Conservation (phyloP, 2,888 invertebrate genomes). For the Ceramica pisi region DNA sequence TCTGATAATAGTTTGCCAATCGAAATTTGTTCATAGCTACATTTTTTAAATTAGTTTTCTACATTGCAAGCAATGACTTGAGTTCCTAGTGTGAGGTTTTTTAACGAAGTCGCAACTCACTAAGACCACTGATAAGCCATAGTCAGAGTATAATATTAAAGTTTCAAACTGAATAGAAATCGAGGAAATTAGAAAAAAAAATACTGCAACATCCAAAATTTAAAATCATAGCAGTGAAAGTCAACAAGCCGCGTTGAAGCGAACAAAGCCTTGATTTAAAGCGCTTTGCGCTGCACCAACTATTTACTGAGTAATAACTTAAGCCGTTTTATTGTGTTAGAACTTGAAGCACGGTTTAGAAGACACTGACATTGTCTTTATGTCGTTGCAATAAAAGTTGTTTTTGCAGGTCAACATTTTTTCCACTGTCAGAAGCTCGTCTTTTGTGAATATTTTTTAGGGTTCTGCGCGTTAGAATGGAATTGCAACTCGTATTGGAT, state of each 20-base stretch:
- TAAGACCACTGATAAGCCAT: too few relatives aligned
- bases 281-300: constrained; percentile 34
- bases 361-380: not conserved
- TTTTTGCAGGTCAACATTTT: not conserved
- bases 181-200: not conserved
- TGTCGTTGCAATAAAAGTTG: not conserved
- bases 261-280: constrained; percentile 45
- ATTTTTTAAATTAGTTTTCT: too few relatives aligned
- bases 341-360: not conserved
- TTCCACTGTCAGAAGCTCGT: not conserved
- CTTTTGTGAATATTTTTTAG: too few relatives aligned
- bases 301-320: constrained; percentile 41
- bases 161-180: not conserved
- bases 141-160: not conserved
- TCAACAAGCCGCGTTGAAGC: constrained; percentile 19
- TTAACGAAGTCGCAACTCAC: too few relatives aligned
- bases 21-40: too few relatives aligned
- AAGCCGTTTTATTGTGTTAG: constrained; percentile 34
- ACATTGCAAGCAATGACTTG: too few relatives aligned
- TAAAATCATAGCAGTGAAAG: constrained; percentile 31
- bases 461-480: too few relatives aligned
- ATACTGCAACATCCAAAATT: constrained; percentile 4
- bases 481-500: too few relatives aligned
- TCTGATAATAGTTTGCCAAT: too few relatives aligned
- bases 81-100: too few relatives aligned